Base-by-base conservation (phyloP, 1,140 invertebrate genomes). In the Acromyrmex echinatior region DNA sequence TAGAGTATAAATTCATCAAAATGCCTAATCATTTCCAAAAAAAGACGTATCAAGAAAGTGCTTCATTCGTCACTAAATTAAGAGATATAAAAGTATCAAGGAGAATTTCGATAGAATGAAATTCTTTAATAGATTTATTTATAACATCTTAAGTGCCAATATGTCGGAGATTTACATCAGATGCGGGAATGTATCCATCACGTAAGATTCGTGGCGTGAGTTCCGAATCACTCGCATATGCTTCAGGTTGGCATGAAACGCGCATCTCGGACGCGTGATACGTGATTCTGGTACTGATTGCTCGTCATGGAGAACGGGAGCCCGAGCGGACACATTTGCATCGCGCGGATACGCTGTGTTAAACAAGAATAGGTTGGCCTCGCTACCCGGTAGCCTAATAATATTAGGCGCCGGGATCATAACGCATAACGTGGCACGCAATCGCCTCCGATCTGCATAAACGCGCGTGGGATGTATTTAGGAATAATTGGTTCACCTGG, bases 321-420 rank as follows among this genome's bases (percentile, higher is more conserved):
- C 56, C 18, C 39, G 56, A 35, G 56, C 31, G 18, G 49, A 60
- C 77, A 82, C 65, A 39, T 53, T 76, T 85, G 82, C 84, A 86
- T 60, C 87, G 62, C 49, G 39, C n/a, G 60, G 53, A 79, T 76
- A 65, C 12, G 28, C 39, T 10, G 53, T 63, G 60, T 88, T 86
- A 39, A 90, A 82, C 77, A 86, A 91, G 76, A 88, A 88, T 70
- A 78, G 73, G 63, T 45, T 49, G 80, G 60, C 77, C 63, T 68
- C 53, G 74, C 68, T 62, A 78, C 71, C 70, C 86, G 62, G 88
- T 90, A 90, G 90, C 89, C 86, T 91, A 90, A 91, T 91, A 91
- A 91, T 91, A 56, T 76, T 63, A 45, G 51, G 18, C 80, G 79
- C 80, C 78, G 28, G 87, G 51, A 77, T 90, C 86, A 85, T 63